Percentiles rank a stretch among this genome's conserved stretches.
These are phyloP conservation scores for Leptodactylus fuscus DNA, from an alignment of 2,113 vertebrate species.

Conservation along the genomic window DNA sequence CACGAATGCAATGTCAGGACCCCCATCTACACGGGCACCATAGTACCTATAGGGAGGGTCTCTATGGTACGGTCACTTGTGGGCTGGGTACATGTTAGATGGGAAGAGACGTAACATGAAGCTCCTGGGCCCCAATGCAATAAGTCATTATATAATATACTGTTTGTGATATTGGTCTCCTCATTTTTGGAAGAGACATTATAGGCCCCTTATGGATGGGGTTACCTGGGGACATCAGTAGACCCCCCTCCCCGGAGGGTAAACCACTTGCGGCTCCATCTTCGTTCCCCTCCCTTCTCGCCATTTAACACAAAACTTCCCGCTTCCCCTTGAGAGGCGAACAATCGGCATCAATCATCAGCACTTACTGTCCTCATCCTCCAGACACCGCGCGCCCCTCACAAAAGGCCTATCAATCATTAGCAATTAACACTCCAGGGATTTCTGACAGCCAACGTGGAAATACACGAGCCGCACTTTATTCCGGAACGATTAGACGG, in stretches of 20 bases:
- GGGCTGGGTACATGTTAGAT: no score
- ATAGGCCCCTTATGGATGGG: no score
- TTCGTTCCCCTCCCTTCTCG: background rate
- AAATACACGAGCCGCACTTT: background rate
- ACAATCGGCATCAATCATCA: slow-evolving; percentile 49
- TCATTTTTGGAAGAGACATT: no score
- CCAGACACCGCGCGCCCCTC: slow-evolving; percentile 19
- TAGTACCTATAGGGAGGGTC: no score
- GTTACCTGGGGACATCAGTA: no score
- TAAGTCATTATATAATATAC: no score
- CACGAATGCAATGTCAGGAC: no score
- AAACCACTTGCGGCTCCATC: background rate
- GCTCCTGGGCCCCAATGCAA: no score
- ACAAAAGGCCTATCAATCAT: slow-evolving; percentile 54
- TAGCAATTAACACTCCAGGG: slow-evolving; percentile 42
- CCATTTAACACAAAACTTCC: slow-evolving; percentile 34
- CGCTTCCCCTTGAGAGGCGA: slow-evolving; percentile 22
- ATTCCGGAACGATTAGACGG: background rate
- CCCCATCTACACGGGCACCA: no score
- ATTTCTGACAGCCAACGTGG: slow-evolving; percentile 19
- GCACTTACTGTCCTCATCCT: slow-evolving; percentile 35
- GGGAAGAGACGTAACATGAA: no score
- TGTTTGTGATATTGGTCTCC: no score
- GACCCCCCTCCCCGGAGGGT: background rate
- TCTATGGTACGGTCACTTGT: no score